Percentiles rank a stretch among this genome's conserved stretches.
These are phyloP conservation scores for Lophochroa leadbeateri DNA, from an alignment of 2,113 vertebrate species.

Conservation along the genomic window DNA sequence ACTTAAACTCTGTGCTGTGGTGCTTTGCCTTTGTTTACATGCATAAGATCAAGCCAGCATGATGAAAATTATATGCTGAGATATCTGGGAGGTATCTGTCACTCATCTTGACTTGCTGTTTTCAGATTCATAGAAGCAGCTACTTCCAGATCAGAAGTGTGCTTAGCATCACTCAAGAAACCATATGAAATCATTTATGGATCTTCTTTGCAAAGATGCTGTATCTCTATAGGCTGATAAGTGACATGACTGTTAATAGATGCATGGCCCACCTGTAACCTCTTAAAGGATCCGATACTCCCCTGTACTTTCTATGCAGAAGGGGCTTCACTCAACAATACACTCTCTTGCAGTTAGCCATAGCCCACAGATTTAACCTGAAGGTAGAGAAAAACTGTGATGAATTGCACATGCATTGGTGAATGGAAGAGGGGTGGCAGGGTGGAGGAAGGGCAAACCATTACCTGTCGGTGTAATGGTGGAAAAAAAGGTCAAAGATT, in stretches of 20 bases:
- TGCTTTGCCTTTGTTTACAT: background rate
- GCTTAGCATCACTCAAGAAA: background rate
- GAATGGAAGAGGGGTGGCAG: too few species aligned
- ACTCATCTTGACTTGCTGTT: background rate
- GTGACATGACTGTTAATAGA: background rate
- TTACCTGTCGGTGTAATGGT: background rate
- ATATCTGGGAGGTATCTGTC: background rate
- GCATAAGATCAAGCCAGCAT: background rate
- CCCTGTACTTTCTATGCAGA: background rate
- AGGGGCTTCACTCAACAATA: background rate
- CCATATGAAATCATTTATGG: background rate
- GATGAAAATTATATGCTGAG: background rate
- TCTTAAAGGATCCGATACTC: background rate
- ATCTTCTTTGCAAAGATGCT: rapidly evolving
- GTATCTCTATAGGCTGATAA: background rate
- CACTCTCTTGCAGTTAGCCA: background rate
- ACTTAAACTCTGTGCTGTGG: background rate
- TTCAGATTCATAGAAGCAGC: background rate
- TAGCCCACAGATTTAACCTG: background rate
- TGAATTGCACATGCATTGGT: background rate
- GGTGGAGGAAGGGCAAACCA: background rate
- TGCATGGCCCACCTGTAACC: rapidly evolving
- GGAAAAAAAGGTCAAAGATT: background rate
- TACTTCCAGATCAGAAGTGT: background rate
- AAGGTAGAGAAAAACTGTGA: background rate